Conservation (phyloP, 2,113 vertebrate species). For the Thomomys bottae region DNA sequence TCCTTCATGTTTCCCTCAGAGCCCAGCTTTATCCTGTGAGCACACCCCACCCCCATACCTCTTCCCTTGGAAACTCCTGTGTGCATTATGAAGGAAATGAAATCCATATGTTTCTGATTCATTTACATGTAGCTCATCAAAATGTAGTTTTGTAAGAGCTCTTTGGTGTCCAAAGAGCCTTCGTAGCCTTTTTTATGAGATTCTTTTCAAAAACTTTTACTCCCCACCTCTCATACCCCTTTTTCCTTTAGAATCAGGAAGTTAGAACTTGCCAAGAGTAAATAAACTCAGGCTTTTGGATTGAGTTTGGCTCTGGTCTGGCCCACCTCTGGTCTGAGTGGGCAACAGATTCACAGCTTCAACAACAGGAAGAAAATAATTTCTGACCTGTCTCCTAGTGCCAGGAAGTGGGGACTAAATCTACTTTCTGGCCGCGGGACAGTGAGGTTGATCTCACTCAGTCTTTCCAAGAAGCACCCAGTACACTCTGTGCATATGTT, state of each 20-base stretch:
- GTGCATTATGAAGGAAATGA: constrained; percentile 70
- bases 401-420: background rate
- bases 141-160: constrained; percentile 75
- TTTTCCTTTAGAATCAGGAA: constrained; percentile 67
- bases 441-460: background rate
- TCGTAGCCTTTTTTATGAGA: constrained; percentile 73
- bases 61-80: constrained; percentile 59
- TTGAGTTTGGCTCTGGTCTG: background rate
- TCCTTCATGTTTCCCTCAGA: constrained; percentile 15
- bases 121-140: constrained; percentile 79
- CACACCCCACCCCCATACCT: constrained; percentile 41
- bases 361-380: background rate
- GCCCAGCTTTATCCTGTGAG: constrained; percentile 5
- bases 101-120: constrained; percentile 76
- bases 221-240: background rate
- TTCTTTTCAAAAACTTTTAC: constrained; percentile 62
- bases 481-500: background rate
- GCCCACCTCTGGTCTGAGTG: constrained; percentile 22
- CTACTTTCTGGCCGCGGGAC: background rate
- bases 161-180: constrained; percentile 76
- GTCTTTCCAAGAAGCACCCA: background rate
- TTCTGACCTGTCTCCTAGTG: background rate
- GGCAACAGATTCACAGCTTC: background rate
- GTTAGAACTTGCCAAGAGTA: constrained; percentile 70
- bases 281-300: constrained; percentile 58